Evolutionary conservation across 1,140 invertebrate genomes (phyloP).

Genomic region (Drosophila punjabiensis): DNA sequence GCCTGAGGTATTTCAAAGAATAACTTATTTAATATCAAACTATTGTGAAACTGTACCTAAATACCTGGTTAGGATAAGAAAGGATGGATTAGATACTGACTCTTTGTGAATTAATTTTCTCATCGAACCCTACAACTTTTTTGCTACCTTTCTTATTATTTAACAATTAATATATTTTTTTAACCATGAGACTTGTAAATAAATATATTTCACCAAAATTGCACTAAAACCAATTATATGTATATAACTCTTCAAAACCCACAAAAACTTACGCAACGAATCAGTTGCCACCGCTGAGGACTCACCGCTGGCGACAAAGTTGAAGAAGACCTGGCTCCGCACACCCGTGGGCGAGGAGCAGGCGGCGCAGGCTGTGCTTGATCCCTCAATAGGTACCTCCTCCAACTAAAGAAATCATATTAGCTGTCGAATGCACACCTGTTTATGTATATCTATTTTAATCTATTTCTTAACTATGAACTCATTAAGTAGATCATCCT

Average conservation of each 20-base stretch:
- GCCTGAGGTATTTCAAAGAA: no score
- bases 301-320: slow-evolving; percentile 88
- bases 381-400: slow-evolving; percentile 87
- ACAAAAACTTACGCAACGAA: slow-evolving; percentile 43
- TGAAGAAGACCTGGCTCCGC: slow-evolving; percentile 90
- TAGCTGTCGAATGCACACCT: slow-evolving; percentile 6
- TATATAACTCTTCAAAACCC: slow-evolving; percentile 12
- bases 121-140: slow-evolving; percentile 24
- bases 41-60: neutral
- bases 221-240: slow-evolving; percentile 18
- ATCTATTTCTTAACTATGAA: neutral
- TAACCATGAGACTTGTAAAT: slow-evolving; percentile 63
- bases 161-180: slow-evolving; percentile 22
- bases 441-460: neutral
- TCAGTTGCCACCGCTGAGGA: slow-evolving; percentile 88
- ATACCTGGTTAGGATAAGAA: neutral
- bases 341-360: slow-evolving; percentile 88
- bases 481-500: neutral
- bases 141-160: slow-evolving; percentile 1
- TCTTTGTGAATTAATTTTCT: slow-evolving; percentile 42
- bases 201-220: slow-evolving; percentile 41
- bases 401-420: slow-evolving; percentile 22
- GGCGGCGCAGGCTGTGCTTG: slow-evolving; percentile 88
- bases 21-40: no score
- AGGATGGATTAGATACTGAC: neutral